A percentile compares a stretch with the other conserved stretches of the same genome.
Conservation (phyloP, 2,797 vertebrate species). For the Platalea minor region DNA sequence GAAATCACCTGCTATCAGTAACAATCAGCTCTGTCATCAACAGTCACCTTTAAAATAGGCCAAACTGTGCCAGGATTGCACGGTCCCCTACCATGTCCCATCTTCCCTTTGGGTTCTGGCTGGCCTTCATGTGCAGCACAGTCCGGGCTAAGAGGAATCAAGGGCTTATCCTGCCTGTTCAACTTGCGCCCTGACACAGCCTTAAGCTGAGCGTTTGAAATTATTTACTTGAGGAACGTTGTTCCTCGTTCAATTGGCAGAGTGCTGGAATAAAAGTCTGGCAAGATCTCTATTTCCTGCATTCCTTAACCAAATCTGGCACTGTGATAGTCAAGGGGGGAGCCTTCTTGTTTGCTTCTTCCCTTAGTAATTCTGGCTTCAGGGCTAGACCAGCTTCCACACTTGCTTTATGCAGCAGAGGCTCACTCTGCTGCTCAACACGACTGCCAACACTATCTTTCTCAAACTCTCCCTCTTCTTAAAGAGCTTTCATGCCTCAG, state of each 20-base stretch:
- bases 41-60: neutral
- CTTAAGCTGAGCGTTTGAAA: neutral
- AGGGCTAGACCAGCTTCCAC: neutral
- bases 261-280: neutral
- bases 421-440: neutral
- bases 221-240: neutral
- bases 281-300: constrained; percentile 4
- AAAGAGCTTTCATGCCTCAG: neutral
- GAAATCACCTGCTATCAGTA: constrained; percentile 51
- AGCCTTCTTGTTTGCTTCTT: neutral
- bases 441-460: neutral
- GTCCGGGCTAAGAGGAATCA: neutral
- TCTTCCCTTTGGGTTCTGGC: neutral
- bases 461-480: neutral
- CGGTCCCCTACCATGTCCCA: neutral
- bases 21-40: constrained; percentile 27
- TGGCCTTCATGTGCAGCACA: neutral
- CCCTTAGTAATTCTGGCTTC: neutral
- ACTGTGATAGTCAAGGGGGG: neutral
- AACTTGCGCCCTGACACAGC: neutral
- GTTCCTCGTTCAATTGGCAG: neutral
- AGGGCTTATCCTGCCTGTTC: neutral
- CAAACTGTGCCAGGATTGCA: neutral
- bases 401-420: neutral
- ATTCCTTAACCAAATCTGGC: constrained; percentile 35